Base-by-base conservation (phyloP, 2,797 vertebrate species). In the Phrynocephalus vlangalii region DNA sequence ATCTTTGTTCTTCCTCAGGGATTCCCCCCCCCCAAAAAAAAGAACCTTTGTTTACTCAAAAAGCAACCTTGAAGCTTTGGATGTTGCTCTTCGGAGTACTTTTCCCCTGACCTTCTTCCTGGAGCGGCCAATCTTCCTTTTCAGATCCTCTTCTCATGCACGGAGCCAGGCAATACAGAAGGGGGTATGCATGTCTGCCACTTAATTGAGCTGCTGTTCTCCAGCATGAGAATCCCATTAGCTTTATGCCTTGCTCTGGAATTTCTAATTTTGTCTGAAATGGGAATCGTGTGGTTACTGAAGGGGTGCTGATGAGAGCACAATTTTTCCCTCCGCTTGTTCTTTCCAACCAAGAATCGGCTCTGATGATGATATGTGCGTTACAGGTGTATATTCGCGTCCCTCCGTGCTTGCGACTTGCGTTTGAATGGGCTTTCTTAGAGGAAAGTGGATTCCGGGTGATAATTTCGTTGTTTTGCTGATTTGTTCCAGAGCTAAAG, bases 161-260 rank as follows among this genome's bases (percentile, higher is more conserved):
- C 91, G 48, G 90, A 77, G 67, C 75, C 71, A 76, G 79, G 85
- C 72, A 52, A 56, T 0, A 1, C 0, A 0, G 78, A 0, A 0
- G 24, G 66, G 81, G 56, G 87, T 0, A 71, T 60, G 79, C 71
- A 70, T 76, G 79, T 84, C 0, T 77, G 7, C 79, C 18, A 52
- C n/a, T 91, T 95, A 90, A 94, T 92, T 90, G 94, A 91, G 91
- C 86, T 3, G 0, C 86, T 86, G 87, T 89, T 94, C 50, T 92
- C 78, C 80, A 86, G 82, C 15, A 1, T 26, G 66, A 89, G 87
- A 79, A 90, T 91, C 93, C 96, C 93, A 94, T 95, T 95, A 96
- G 91, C 38, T 79, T 0, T 5, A 72, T 68, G 67, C 73, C 88
- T 93, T 85, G 90, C 84, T 90, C 90, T 82, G 90, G 91, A 94